These are phyloP conservation scores for Ernsta delagoae DNA, from an alignment of 2,888 invertebrate genomes.

Conservation along the genomic window DNA sequence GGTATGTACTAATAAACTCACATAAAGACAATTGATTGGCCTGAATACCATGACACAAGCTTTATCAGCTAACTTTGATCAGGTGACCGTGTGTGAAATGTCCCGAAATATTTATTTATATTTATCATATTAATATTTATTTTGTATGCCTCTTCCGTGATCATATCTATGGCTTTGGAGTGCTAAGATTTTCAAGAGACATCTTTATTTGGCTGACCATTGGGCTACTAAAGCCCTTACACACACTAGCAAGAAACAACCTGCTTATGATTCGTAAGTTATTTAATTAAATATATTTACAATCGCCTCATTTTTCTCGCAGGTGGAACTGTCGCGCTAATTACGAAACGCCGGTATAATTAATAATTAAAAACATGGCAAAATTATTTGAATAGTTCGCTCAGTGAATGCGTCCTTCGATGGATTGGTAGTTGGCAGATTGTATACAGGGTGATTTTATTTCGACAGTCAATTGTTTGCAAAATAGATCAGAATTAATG, in stretches of 20 bases:
- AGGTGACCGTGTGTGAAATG: too few species aligned
- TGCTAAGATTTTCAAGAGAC: not conserved
- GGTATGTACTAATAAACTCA: too few species aligned
- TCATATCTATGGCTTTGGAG: too few species aligned
- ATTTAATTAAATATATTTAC: conserved; percentile 26
- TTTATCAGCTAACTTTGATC: too few species aligned
- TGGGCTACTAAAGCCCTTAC: not conserved
- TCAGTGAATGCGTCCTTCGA: conserved; percentile 11
- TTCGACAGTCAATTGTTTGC: too few species aligned
- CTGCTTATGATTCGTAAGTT: not conserved
- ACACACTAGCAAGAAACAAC: conserved; percentile 14
- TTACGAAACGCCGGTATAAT: conserved; percentile 28
- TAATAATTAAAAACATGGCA: conserved; percentile 25
- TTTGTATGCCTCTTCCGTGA: too few species aligned
- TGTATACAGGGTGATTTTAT: conserved; percentile 5
- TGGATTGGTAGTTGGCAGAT: conserved; percentile 20
- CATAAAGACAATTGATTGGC: too few species aligned
- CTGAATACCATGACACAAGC: too few species aligned
- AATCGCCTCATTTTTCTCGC: conserved; percentile 39
- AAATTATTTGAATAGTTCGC: conserved; percentile 39
- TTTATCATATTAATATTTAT: too few species aligned
- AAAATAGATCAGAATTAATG: too few species aligned
- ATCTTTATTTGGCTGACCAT: not conserved
- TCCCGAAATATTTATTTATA: too few species aligned
- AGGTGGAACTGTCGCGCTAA: conserved; percentile 39